A percentile compares a stretch with the other conserved stretches of the same genome.
These are phyloP conservation scores for Prunella fulvescens DNA, from an alignment of 2,113 vertebrate species.

Conservation along the genomic window DNA sequence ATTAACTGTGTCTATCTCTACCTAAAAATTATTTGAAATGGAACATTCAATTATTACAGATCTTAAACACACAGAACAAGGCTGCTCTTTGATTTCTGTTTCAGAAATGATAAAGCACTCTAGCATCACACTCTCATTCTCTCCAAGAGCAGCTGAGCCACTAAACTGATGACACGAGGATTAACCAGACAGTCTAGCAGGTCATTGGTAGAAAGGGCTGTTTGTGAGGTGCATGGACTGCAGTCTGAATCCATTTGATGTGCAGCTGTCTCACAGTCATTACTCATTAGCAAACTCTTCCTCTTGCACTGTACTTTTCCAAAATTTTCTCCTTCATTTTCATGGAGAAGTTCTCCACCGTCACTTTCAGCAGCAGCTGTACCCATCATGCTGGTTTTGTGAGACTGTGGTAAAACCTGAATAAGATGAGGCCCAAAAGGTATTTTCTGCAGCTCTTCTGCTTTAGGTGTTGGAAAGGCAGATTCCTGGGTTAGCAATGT, in stretches of 20 bases:
- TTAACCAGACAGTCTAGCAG: conserved; percentile 89
- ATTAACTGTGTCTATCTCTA: not conserved
- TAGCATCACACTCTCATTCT: conserved; percentile 45
- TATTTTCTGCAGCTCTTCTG: not conserved
- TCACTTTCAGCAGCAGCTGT: not conserved
- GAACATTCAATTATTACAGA: not conserved
- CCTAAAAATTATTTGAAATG: conserved; percentile 1
- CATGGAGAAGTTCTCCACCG: not conserved
- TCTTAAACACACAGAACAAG: not conserved
- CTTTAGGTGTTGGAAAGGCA: not conserved
- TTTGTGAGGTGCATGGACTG: not conserved
- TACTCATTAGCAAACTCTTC: not conserved
- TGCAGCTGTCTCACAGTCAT: not conserved
- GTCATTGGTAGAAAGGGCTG: conserved; percentile 83
- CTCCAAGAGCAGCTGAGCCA: conserved; percentile 82
- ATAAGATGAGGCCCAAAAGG: conserved; percentile 82
- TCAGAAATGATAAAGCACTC: not conserved
- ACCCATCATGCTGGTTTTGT: not conserved
- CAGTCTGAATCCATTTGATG: not conserved
- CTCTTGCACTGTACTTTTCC: not conserved
- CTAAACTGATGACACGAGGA: conserved; percentile 79
- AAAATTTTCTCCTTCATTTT: not conserved
- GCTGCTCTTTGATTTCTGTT: conserved; percentile 22
- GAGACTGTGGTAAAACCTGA: conserved; percentile 64
- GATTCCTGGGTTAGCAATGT: not conserved